Conservation (phyloP, 2,888 invertebrate genomes). For the Dendrolimus pini region DNA sequence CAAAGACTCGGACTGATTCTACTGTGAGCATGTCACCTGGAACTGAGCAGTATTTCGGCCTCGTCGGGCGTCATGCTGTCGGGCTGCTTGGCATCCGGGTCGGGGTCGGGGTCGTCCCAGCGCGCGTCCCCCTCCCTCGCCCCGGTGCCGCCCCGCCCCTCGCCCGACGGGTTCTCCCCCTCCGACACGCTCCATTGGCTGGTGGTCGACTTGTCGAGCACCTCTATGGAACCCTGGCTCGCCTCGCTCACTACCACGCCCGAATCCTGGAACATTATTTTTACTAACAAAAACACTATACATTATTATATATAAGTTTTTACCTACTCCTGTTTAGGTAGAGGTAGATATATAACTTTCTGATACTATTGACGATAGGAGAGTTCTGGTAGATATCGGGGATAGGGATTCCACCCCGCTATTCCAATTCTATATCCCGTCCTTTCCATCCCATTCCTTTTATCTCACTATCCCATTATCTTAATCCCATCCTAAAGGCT, state of each 20-base stretch:
- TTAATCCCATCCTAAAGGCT: too few relatives aligned
- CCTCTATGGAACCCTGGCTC: slow-evolving; percentile 73
- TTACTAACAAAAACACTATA: background rate
- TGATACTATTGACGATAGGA: too few relatives aligned
- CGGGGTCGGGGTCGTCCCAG: slow-evolving; percentile 34
- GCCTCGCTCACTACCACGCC: slow-evolving; percentile 74
- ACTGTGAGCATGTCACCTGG: slow-evolving; percentile 66
- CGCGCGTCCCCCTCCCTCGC: slow-evolving; percentile 27
- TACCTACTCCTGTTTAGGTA: too few relatives aligned
- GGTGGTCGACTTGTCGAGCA: slow-evolving; percentile 74
- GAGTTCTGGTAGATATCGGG: too few relatives aligned
- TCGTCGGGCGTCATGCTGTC: slow-evolving; percentile 88
- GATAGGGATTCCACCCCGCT: too few relatives aligned
- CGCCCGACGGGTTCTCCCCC: slow-evolving; percentile 69
- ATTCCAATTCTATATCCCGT: too few relatives aligned
- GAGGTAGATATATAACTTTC: too few relatives aligned
- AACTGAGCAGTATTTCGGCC: slow-evolving; percentile 90
- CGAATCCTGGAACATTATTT: slow-evolving; percentile 47
- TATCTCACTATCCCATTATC: too few relatives aligned
- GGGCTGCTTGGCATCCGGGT: slow-evolving; percentile 51
- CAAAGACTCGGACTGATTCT: too few relatives aligned
- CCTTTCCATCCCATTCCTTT: too few relatives aligned
- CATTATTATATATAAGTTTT: background rate
- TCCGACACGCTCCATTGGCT: slow-evolving; percentile 75
- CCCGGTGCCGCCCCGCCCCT: slow-evolving; percentile 45